Conservation (phyloP, 2,113 vertebrate species). For the Eretmochelys imbricata region DNA sequence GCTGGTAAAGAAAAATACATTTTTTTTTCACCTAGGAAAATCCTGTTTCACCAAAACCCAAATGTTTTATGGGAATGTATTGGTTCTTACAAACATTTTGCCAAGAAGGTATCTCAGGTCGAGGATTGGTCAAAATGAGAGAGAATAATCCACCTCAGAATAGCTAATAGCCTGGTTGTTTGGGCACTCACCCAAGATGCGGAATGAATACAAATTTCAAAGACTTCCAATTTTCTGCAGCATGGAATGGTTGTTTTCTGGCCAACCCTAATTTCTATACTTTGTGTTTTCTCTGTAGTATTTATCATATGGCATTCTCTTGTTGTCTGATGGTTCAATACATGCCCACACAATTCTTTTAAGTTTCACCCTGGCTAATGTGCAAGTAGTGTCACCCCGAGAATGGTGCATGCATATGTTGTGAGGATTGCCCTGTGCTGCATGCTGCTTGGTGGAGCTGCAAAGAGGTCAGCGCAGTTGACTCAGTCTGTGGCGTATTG, state of each 20-base stretch:
- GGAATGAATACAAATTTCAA: neutral
- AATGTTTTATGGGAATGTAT: neutral
- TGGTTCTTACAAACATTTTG: neutral
- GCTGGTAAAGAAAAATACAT: neutral
- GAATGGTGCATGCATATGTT: accelerated
- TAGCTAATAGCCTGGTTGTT: neutral
- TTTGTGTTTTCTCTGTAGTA: neutral
- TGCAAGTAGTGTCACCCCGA: neutral
- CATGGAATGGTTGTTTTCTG: neutral
- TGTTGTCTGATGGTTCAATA: neutral
- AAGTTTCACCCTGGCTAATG: neutral
- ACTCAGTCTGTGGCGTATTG: neutral
- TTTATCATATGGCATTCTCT: neutral
- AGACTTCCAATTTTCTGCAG: neutral
- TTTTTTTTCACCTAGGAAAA: neutral
- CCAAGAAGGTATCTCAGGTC: neutral
- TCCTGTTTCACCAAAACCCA: neutral
- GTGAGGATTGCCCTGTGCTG: neutral
- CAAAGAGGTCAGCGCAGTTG: neutral
- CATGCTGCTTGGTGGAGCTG: neutral
- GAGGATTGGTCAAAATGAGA: neutral
- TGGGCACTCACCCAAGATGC: neutral
- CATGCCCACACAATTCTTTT: neutral
- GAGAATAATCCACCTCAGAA: neutral
- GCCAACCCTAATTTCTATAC: neutral